Percentiles rank a stretch among this genome's conserved stretches.
Evolutionary conservation across 1,140 invertebrate genomes (phyloP).

Genomic region (Cephus cinctus): DNA sequence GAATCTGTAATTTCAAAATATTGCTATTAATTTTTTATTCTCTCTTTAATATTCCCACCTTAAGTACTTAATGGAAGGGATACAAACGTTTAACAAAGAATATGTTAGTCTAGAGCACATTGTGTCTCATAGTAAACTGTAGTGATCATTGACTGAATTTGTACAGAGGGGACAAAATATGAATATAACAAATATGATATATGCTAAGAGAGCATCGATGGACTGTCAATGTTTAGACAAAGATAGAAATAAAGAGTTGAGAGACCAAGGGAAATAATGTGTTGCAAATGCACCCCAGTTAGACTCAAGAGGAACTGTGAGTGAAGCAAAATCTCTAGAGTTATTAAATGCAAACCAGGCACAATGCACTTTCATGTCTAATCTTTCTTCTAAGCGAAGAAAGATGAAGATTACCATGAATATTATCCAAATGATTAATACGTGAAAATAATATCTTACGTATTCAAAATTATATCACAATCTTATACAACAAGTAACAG

Average conservation of each 20-base stretch:
- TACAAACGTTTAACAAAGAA: slow-evolving; percentile 2
- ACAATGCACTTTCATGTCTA: slow-evolving; percentile 30
- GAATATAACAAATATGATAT: too few relatives aligned
- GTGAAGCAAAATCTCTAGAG: slow-evolving; percentile 37
- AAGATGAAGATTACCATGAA: too few relatives aligned
- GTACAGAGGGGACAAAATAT: slow-evolving; percentile 51
- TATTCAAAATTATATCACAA: too few relatives aligned
- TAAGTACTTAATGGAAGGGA: slow-evolving; percentile 8
- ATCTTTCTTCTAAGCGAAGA: too few relatives aligned
- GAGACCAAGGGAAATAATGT: slow-evolving; percentile 27
- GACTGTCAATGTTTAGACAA: too few relatives aligned
- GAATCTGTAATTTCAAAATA: slow-evolving; percentile 49
- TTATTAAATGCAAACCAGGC: slow-evolving; percentile 27
- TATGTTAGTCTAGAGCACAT: not conserved
- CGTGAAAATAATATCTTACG: too few relatives aligned
- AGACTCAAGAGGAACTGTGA: slow-evolving; percentile 47
- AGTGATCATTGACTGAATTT: too few relatives aligned
- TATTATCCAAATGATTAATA: too few relatives aligned
- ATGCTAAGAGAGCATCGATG: too few relatives aligned
- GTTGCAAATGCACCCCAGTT: slow-evolving; percentile 61
- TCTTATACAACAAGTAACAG: too few relatives aligned
- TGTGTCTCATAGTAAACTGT: not conserved
- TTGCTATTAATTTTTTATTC: slow-evolving; percentile 12
- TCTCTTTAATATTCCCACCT: slow-evolving; percentile 28
- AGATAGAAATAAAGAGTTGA: slow-evolving; percentile 15